Conservation (phyloP, 30 jellyfish, hydroid and myxozoan species). For the Hydractinia echinata region DNA sequence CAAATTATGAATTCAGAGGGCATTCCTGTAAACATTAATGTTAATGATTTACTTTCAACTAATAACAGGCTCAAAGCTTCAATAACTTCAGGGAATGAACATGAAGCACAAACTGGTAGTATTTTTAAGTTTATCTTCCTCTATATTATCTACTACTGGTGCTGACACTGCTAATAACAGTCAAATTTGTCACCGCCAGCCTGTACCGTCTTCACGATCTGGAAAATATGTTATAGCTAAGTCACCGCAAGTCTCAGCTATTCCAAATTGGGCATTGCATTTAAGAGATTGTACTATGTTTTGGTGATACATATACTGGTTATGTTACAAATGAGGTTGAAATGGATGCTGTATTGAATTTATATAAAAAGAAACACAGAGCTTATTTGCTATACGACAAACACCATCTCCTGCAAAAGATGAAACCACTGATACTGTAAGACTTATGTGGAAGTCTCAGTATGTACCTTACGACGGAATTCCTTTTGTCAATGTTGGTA, state of each 20-base stretch:
- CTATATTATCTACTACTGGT: slow-evolving; percentile 28
- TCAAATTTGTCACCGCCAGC: background rate
- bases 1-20: slow-evolving; percentile 36
- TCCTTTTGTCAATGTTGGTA: slow-evolving; percentile 91
- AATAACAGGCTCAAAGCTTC: slow-evolving; percentile 2
- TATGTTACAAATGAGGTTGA: slow-evolving; percentile 77
- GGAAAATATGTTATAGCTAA: background rate
- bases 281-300: slow-evolving; percentile 44
- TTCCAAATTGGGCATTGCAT: slow-evolving; percentile 71
- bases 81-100: background rate
- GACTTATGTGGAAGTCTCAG: slow-evolving; percentile 96
- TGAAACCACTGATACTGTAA: slow-evolving; percentile 71
- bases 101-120: background rate
- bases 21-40: slow-evolving; percentile 31
- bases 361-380: slow-evolving; percentile 88
- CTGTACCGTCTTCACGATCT: no score
- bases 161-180: background rate
- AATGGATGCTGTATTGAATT: slow-evolving; percentile 77
- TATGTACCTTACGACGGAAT: slow-evolving; percentile 94
- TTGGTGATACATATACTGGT: slow-evolving; percentile 80
- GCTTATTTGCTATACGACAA: slow-evolving; percentile 84
- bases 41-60: slow-evolving; percentile 32
- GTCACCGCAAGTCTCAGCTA: background rate
- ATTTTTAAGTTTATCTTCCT: slow-evolving; percentile 23
- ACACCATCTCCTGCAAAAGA: slow-evolving; percentile 89